Base-by-base conservation (phyloP, 2,888 invertebrate species). In the Camponotus fellah region DNA sequence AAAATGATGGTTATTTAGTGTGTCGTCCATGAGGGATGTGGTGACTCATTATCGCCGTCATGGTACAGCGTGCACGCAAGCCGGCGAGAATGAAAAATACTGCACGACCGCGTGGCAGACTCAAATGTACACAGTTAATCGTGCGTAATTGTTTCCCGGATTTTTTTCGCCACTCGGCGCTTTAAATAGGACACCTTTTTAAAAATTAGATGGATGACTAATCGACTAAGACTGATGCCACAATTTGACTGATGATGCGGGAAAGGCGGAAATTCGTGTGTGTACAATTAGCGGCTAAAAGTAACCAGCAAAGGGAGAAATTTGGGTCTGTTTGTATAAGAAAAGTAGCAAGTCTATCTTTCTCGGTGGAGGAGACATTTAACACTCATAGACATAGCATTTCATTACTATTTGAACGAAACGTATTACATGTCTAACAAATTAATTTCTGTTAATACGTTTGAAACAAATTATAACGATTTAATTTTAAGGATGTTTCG, bases 121-220 rank as follows among this genome's bases (percentile, higher is more conserved):
- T 86, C 82, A 34, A 80, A 85, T 85, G 71, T 76, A 69, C 77
- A 60, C 71, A 65, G 83, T 86, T 89, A 88, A 88, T 88, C 86
- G 82, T 79, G 34, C 72, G 58, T 80, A 71, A 80, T 80, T 80
- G 71, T 80, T 71, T 80, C 71, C 79, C 79, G 60, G 60, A 80
- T 60, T 80, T 80, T 49, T 49, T 79, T 79, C 60, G 71, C 71
- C 79, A 71, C 60, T 60, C 71, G 71, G 9, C 71, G 49, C 21
- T 86, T 84, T 86, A 87, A 87, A 88, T 87, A 88, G 86, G 85
- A 86, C 46, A 83, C 64, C 46, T 49, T 64, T 77, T 68, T 60
- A 66, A 76, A 84, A 87, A 90, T 90, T 89, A 90, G 88, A 83
- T 85, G 87, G 80, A 71, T 84, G 87, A 89, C 89, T 88, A 88